These are phyloP conservation scores for Dendrocopos noguchii DNA, from an alignment of 2,113 vertebrate species.

Conservation along the genomic window DNA sequence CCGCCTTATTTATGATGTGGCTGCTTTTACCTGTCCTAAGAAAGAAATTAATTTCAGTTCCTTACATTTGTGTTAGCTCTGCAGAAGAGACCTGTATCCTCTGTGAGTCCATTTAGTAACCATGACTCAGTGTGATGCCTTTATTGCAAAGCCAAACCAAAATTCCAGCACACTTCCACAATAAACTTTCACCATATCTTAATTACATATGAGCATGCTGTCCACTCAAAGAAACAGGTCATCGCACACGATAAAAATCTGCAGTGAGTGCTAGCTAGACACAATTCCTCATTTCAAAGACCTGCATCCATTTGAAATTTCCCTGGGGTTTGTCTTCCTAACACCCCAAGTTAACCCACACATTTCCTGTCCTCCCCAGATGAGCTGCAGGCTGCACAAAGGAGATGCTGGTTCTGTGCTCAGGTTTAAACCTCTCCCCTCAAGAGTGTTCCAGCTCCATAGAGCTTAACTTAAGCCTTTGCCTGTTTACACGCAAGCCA, in stretches of 20 bases:
- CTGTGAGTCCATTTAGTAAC: not conserved
- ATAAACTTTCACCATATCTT: constrained; percentile 58
- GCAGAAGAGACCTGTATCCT: not conserved
- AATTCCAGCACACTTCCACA: constrained; percentile 60
- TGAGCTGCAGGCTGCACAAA: not conserved
- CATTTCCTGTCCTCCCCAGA: constrained; percentile 3
- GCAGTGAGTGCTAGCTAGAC: constrained; percentile 28
- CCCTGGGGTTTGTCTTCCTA: constrained; percentile 16
- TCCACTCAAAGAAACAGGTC: constrained; percentile 43
- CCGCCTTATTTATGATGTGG: constrained; percentile 18
- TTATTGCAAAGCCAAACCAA: constrained; percentile 56
- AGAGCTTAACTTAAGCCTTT: not conserved
- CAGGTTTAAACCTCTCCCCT: not conserved
- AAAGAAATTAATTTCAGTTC: constrained; percentile 16
- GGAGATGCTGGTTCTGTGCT: not conserved
- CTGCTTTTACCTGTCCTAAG: not conserved
- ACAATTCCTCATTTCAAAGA: constrained; percentile 23
- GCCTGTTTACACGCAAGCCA: not conserved
- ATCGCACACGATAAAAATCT: constrained; percentile 13
- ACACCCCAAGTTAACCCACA: not conserved
- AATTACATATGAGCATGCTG: constrained; percentile 1
- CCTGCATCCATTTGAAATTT: constrained; percentile 29
- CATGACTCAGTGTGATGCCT: constrained; percentile 32
- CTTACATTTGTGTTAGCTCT: not conserved
- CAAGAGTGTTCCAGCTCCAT: not conserved